Evolutionary conservation across 2,113 vertebrate species (phyloP).

Genomic region (Cairina moschata): DNA sequence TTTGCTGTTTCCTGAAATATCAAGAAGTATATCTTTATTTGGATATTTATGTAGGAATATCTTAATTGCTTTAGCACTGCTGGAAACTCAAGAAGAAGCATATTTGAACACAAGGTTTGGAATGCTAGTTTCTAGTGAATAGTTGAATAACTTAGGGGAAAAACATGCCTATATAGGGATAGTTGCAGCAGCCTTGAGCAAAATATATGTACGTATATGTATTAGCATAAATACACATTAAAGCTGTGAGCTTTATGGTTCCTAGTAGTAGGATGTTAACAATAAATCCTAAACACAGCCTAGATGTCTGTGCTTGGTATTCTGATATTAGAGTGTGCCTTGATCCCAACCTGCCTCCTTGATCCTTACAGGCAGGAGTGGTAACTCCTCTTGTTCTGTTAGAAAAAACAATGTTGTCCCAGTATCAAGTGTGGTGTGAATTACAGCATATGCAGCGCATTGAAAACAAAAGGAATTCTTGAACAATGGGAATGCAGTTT

Average conservation of each 20-base stretch:
- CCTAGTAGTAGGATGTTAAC: background rate
- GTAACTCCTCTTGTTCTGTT: background rate
- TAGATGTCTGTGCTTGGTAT: background rate
- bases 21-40: background rate
- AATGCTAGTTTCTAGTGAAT: background rate
- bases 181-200: background rate
- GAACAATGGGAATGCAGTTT: background rate
- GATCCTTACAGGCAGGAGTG: background rate
- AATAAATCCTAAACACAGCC: background rate
- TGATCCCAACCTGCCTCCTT: background rate
- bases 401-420: background rate
- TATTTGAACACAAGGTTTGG: background rate
- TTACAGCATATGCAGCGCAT: background rate
- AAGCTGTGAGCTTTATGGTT: background rate
- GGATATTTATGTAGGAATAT: background rate
- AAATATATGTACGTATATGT: too few relatives aligned
- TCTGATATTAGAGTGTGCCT: background rate
- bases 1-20: background rate
- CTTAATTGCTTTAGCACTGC: background rate
- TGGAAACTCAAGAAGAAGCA: background rate
- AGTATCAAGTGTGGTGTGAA: background rate
- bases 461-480: background rate
- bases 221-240: too few relatives aligned
- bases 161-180: background rate
- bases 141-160: background rate